Evolutionary conservation across 2,888 invertebrate species (phyloP), one percentile per base, ranked within the genome.

Genomic region (Leucophenga maculata): DNA sequence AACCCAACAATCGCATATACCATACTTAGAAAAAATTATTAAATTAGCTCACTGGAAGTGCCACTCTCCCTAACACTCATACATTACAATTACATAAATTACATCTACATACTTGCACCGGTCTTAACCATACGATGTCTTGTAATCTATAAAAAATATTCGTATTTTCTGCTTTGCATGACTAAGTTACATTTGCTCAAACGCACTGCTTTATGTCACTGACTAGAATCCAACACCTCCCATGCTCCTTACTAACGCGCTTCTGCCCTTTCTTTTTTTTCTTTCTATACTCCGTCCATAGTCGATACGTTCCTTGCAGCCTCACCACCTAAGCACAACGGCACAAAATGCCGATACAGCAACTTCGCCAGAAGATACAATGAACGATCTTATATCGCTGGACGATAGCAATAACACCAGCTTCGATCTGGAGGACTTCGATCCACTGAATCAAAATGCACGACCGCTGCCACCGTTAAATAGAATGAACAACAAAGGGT

Each of bases 391-490:
- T 74, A 93, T 93, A 82, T 90, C 92, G 77, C 88, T 93, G 82
- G 93, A 93, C 86, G 93, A 93, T 86, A 92, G 92, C 72, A 90
- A 91, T 60, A 91, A 91, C 70, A 80, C 84, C 64, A 91, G 91
- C 81, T 92, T 91, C 78, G 89, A 89, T 77, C 84, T 91, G 60
- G 93, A 93, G 77, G 93, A 93, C 80, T 93, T 93, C 77, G 93
- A 93, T 87, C 93, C 93, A 14, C 86, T 93, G 20, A 90, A 89
- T 81, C 85, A 87, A 75, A 88, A 88, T 77, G 89, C 90, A 26
- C 89, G 90, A 67, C 90, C 90, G 70, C 69, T 88, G 71, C 88
- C 88, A 11, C 69, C 79, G 46, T 44, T 82, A 44, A 77, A 73
- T 39, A 66, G 70, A 9, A 73, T 75, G 50, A 62, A 60, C 66